Base-by-base conservation (phyloP, 2,888 invertebrate genomes). In the Acronicta aceris region DNA sequence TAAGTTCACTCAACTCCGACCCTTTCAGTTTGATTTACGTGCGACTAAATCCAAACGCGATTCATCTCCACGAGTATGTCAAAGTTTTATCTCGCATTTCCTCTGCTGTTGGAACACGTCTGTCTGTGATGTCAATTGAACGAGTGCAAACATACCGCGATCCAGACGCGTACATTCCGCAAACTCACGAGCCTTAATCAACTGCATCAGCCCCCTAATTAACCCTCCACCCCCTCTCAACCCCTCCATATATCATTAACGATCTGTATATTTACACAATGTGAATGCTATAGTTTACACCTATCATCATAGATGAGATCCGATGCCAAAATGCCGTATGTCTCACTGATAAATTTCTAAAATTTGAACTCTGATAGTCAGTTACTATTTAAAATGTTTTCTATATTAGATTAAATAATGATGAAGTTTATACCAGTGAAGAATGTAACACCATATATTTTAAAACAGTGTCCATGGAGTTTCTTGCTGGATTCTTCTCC, bases 251-350 rank as follows among this genome's bases (percentile, higher is more conserved):
- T 69, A 71, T 79, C 80, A 79, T 78, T 79, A 78, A 72, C 71
- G 75, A 77, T 61, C 64, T 67, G 71, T 71, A 58, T 77, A 79
- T 79, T 78, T 77, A 70, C 69, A 65, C 69, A 71, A 68, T 65
- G 64, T 66, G 50, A 55, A 61, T 54, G 67, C 54, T 53, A 66
- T 48, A 40, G 43, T 59, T 57, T 57, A 59, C 63, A 49, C 59
- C 55, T 68, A 59, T 71, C 68, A 60, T 57, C 61, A 66, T 15
- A 63, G 49, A 50, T 45, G 42, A 13, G 8, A 42, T 46, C 41
- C 7, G 40, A 10, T 5, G n/a, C 13, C 38, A 27, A 52, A 67
- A 57, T 8, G 46, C 8, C 55, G 27, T 46, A 65, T 25, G 21
- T 49, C 5, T 38, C 21, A 21, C 1, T 49, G 16, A 53, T 59